These are phyloP conservation scores for Lateolabrax maculatus DNA, from an alignment of 2,797 vertebrate genomes.

Conservation along the genomic window DNA sequence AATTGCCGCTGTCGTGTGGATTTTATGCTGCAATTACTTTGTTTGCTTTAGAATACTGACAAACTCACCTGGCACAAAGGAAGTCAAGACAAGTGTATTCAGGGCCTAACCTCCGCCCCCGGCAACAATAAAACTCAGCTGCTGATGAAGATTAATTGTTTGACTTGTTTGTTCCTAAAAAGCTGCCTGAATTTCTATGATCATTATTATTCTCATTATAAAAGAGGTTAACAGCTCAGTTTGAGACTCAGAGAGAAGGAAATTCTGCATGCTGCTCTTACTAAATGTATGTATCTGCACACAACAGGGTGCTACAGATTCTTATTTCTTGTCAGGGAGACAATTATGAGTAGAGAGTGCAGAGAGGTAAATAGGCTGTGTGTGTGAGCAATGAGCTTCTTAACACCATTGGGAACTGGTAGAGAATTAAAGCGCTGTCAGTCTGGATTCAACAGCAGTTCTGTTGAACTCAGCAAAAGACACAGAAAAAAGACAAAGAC, in stretches of 20 bases:
- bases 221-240: constrained; percentile 30
- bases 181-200: constrained; percentile 20
- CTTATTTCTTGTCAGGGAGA: constrained; percentile 38
- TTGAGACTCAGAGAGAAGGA: not conserved
- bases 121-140: constrained; percentile 31
- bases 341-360: constrained; percentile 25
- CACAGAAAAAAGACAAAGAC: not conserved
- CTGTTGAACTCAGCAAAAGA: constrained; percentile 11
- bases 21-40: constrained; percentile 51
- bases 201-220: constrained; percentile 7
- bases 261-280: not conserved
- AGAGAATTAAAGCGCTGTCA: constrained; percentile 16
- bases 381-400: constrained; percentile 39
- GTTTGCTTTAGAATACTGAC: constrained; percentile 47
- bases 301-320: constrained; percentile 13
- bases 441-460: constrained; percentile 20
- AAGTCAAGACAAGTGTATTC: constrained; percentile 15
- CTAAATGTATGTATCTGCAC: constrained; percentile 5
- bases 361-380: constrained; percentile 47
- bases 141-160: constrained; percentile 27
- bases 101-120: not conserved
- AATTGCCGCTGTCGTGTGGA: constrained; percentile 18
- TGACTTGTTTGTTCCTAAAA: not conserved
- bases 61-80: constrained; percentile 39
- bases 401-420: constrained; percentile 29